These are phyloP conservation scores for Corbicula japonica DNA, from an alignment of 2,888 invertebrate genomes.

Conservation along the genomic window DNA sequence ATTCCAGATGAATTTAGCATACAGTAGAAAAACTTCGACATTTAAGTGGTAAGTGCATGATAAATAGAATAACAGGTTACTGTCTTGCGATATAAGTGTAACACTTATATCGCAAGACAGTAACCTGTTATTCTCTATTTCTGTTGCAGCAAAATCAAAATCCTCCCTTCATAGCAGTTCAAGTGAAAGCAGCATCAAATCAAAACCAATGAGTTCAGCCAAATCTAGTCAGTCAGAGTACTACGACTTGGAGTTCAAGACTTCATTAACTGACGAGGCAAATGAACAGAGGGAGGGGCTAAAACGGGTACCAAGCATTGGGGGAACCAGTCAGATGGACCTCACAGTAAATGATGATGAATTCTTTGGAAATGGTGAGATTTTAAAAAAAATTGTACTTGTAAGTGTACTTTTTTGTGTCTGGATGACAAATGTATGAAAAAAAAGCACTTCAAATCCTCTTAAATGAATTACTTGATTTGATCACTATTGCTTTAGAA, in stretches of 20 bases:
- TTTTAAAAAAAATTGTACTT: too few relatives aligned
- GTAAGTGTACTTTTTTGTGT: too few relatives aligned
- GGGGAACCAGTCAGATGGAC: constrained; percentile 58
- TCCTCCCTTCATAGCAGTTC: constrained; percentile 1
- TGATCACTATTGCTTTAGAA: too few relatives aligned
- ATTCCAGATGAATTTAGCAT: too few relatives aligned
- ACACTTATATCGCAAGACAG: too few relatives aligned
- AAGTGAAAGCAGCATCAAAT: constrained; percentile 10
- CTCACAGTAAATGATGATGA: constrained; percentile 65
- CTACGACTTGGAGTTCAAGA: constrained; percentile 73
- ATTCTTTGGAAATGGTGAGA: constrained; percentile 63
- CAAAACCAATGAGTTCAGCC: constrained; percentile 33
- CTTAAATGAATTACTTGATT: too few relatives aligned
- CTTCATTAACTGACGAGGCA: constrained; percentile 63
- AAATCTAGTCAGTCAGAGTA: constrained; percentile 45
- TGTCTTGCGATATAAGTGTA: too few relatives aligned
- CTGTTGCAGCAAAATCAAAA: constrained; percentile 42
- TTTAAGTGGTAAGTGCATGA: too few relatives aligned
- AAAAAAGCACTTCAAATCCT: too few relatives aligned
- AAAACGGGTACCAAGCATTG: constrained; percentile 57
- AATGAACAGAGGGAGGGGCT: constrained; percentile 58
- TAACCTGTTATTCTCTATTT: neutral
- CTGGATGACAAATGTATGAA: too few relatives aligned
- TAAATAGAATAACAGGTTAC: too few relatives aligned
- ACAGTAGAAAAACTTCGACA: too few relatives aligned